Percentiles rank a stretch among this genome's conserved stretches.
Evolutionary conservation across 2,797 vertebrate species (phyloP).

Genomic region (Potorous gilbertii): DNA sequence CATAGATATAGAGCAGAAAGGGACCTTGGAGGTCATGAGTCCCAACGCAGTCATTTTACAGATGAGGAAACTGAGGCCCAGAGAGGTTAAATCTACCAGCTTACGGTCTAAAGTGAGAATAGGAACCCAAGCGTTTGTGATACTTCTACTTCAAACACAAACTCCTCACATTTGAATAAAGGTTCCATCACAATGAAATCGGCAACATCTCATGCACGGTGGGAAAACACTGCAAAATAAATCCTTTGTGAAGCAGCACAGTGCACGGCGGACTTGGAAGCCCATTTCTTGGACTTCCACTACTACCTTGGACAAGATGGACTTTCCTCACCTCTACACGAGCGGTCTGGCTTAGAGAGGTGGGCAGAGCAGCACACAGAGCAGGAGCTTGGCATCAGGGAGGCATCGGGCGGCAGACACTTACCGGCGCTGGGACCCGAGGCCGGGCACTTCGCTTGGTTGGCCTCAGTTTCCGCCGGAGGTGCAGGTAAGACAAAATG

Average conservation of each 20-base stretch:
- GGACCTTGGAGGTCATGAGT: background rate
- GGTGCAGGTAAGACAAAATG: background rate
- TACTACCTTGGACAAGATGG: background rate
- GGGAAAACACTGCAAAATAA: background rate
- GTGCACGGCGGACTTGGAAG: background rate
- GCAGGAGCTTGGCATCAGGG: background rate
- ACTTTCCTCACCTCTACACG: background rate
- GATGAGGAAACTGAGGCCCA: background rate
- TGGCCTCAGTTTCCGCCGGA: background rate
- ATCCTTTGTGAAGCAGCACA: background rate
- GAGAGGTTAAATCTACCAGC: background rate
- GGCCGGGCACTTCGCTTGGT: background rate
- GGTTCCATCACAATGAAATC: background rate
- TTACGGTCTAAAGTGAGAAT: background rate
- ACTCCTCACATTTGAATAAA: background rate
- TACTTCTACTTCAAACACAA: background rate
- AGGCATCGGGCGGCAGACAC: background rate
- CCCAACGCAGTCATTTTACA: background rate
- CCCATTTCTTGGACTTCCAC: background rate
- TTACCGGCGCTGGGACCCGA: background rate
- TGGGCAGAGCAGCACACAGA: background rate
- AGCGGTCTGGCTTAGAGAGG: too few species aligned
- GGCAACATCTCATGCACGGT: background rate
- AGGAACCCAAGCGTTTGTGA: background rate
- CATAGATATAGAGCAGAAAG: background rate